Evolutionary conservation across 2,888 invertebrate genomes (phyloP).

Genomic region (Mythimna albipuncta): DNA sequence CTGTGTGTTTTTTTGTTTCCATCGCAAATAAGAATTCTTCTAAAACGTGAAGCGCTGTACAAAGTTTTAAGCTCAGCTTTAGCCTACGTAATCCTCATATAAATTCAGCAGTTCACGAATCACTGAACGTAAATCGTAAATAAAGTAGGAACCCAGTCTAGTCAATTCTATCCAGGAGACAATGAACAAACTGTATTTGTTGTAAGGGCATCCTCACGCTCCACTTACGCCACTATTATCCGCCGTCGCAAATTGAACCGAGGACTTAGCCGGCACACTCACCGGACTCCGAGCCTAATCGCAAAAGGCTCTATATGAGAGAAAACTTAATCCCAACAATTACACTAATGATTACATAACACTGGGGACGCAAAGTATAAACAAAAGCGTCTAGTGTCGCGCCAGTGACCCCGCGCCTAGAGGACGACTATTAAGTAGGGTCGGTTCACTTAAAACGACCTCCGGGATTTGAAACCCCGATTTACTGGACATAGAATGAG

Average conservation of each 20-base stretch:
- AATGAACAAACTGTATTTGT: slow-evolving; percentile 58
- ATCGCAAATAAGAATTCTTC: slow-evolving; percentile 14
- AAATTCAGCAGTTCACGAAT: slow-evolving; percentile 41
- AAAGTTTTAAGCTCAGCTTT: slow-evolving; percentile 29
- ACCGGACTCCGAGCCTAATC: slow-evolving; percentile 61
- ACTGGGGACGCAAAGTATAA: slow-evolving; percentile 80
- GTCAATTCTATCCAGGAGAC: slow-evolving; percentile 51
- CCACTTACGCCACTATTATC: slow-evolving; percentile 63
- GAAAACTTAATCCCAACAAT: slow-evolving; percentile 77
- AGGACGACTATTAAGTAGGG: slow-evolving; percentile 85
- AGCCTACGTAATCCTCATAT: slow-evolving; percentile 27
- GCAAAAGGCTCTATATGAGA: slow-evolving; percentile 71
- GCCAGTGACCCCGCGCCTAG: slow-evolving; percentile 78
- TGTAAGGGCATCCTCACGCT: slow-evolving; percentile 50
- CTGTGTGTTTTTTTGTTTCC: slow-evolving; percentile 31
- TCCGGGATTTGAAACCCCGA: slow-evolving; percentile 83
- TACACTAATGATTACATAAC: slow-evolving; percentile 81
- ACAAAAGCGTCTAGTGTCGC: slow-evolving; percentile 78
- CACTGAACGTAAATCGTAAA: slow-evolving; percentile 38
- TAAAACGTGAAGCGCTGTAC: slow-evolving; percentile 3
- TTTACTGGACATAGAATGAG: slow-evolving; percentile 88
- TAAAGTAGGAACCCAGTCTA: slow-evolving; percentile 37
- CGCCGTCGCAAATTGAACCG: slow-evolving; percentile 64
- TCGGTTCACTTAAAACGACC: slow-evolving; percentile 84
- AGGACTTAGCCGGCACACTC: slow-evolving; percentile 58